Conservation (phyloP, 2,113 vertebrate genomes). For the Hemichromis elongatus region DNA sequence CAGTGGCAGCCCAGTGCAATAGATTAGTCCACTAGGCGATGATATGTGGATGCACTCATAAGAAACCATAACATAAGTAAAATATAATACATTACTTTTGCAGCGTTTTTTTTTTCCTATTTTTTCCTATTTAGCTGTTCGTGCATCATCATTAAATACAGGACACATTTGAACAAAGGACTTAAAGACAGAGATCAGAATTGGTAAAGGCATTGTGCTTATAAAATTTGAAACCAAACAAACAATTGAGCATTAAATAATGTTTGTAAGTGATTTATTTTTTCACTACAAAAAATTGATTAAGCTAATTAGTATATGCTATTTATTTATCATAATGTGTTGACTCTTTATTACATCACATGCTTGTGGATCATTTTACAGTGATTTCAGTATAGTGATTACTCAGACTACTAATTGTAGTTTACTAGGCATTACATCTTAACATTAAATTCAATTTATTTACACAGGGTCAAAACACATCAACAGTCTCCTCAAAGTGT, state of each 20-base stretch:
- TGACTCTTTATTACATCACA: background rate
- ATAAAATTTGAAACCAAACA: background rate
- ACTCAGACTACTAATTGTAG: background rate
- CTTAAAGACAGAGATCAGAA: background rate
- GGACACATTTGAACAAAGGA: background rate
- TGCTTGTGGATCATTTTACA: background rate
- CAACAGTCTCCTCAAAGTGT: background rate
- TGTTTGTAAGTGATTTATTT: background rate
- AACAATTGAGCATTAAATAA: background rate
- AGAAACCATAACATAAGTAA: background rate
- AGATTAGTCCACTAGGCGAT: background rate
- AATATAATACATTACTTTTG: conserved; percentile 3
- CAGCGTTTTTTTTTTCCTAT: background rate
- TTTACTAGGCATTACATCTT: background rate
- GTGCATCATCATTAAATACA: background rate
- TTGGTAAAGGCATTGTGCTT: background rate
- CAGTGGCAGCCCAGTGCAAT: conserved; percentile 51
- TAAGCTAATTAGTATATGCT: background rate
- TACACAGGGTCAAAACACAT: background rate
- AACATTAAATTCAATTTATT: background rate
- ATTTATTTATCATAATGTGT: background rate
- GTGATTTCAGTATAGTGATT: background rate
- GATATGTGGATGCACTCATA: conserved; percentile 22
- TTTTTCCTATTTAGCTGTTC: background rate
- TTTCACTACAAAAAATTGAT: background rate